Base-by-base conservation (phyloP, 2,888 invertebrate genomes). In the Orgyia antiqua region DNA sequence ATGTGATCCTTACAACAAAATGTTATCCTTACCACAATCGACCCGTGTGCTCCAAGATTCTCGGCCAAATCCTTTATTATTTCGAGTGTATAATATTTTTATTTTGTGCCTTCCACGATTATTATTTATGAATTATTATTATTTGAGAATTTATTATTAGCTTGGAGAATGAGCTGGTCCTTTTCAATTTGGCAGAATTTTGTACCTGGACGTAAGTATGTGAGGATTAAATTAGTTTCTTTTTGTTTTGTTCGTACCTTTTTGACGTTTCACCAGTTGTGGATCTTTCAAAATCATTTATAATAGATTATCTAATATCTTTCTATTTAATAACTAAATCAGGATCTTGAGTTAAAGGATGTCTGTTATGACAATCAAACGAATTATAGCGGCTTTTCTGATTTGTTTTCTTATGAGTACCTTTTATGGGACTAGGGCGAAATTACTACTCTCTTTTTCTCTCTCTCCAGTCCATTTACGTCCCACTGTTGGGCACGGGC, bases 51-150 rank as follows among this genome's bases (percentile, higher is more conserved):
- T 32, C 49, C 58, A 55, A 32, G 42, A 48, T 38, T 51, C 61
- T 49, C 49, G 55, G 40, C 46, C 63, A 72, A 83, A 84, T 83
- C 83, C 84, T 86, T 84, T 83, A 83, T 83, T 84, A 84, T 86
- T 82, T 79, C 74, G 78, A 76, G 74, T 80, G 82, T 75, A 76
- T 78, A 64, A 59, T 68, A 77, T 79, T 83, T 77, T 84, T 83
- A 80, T 84, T 83, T 84, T 78, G 67, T 72, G 71, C 72, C 73
- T 59, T 62, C 61, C 75, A 75, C 75, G 83, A 82, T 84, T 86
- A 86, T 86, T 86, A 86, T 84, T 82, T 86, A 84, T 84, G 82
- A 82, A 86, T 84, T 84, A 86, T 84, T 86, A 86, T 84, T 84
- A 83, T 86, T 84, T 82, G 79, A 68, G 72, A 74, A 76, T 79